phyloP scores from a whole-genome alignment of 2,888 invertebrate species.

The Fragum whitleyi region DNA sequence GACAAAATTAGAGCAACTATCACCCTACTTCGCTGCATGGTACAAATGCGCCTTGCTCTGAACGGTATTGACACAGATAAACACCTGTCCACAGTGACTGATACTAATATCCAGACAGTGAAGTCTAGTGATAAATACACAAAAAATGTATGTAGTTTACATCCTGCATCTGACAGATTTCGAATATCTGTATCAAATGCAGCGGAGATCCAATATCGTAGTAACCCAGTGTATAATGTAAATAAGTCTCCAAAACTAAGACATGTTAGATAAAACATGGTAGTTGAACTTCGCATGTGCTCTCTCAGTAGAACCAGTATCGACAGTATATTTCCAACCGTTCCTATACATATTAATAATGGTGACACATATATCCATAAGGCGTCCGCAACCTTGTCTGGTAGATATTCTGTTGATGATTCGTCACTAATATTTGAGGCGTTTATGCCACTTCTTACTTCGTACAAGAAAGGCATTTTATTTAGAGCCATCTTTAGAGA shows the following conservation, averaged over 20 bases:
- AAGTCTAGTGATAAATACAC: constrained; percentile 79
- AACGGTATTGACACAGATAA: constrained; percentile 80
- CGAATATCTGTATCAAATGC: constrained; percentile 68
- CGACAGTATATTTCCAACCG: constrained; percentile 67
- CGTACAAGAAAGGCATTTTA: too few species aligned
- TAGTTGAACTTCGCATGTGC: constrained; percentile 61
- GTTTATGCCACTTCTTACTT: too few species aligned
- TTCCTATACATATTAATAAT: constrained; percentile 64
- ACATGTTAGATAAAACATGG: constrained; percentile 71
- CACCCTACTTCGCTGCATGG: constrained; percentile 68
- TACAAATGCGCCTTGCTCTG: constrained; percentile 72
- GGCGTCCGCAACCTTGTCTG: constrained; percentile 31
- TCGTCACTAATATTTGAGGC: not conserved
- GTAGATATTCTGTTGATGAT: not conserved
- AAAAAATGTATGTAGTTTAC: constrained; percentile 79
- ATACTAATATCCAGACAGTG: constrained; percentile 81
- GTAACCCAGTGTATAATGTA: constrained; percentile 67
- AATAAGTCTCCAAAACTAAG: constrained; percentile 68
- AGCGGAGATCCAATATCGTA: constrained; percentile 71
- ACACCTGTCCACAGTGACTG: constrained; percentile 81
- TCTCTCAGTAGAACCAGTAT: constrained; percentile 65
- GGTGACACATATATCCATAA: constrained; percentile 68
- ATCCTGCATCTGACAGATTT: constrained; percentile 68
- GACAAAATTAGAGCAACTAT: constrained; percentile 61
- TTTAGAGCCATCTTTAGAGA: too few species aligned